Evolutionary conservation across 2,888 invertebrate species (phyloP).

Genomic region (Argyresthia albistria): DNA sequence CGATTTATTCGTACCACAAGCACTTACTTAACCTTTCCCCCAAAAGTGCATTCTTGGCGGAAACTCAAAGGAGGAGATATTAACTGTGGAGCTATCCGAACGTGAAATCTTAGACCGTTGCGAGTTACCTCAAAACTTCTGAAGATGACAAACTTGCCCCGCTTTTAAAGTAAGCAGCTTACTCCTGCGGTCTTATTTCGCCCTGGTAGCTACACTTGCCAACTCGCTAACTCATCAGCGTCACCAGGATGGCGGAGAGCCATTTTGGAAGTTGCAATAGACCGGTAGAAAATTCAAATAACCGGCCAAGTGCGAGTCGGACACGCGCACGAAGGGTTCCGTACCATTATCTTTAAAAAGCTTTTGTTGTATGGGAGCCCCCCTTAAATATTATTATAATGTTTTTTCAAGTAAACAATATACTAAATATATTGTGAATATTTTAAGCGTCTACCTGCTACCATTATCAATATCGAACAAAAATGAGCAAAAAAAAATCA

Average conservation of each 20-base stretch:
- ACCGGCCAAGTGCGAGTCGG: too few relatives aligned
- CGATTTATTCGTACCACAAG: background rate
- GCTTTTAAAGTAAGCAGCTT: slow-evolving; percentile 22
- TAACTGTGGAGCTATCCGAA: background rate
- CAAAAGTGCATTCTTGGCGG: too few relatives aligned
- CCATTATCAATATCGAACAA: too few relatives aligned
- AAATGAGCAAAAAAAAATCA: too few relatives aligned
- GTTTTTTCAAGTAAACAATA: too few relatives aligned
- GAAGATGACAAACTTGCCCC: slow-evolving; percentile 12
- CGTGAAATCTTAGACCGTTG: background rate
- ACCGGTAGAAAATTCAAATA: background rate
- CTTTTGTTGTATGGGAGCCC: too few relatives aligned
- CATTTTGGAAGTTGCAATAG: background rate
- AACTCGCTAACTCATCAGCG: slow-evolving; percentile 3
- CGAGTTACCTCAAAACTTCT: slow-evolving; percentile 7
- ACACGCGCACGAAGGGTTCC: too few relatives aligned
- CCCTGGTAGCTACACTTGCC: background rate
- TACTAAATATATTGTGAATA: too few relatives aligned
- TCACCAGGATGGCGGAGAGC: background rate
- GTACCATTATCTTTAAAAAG: too few relatives aligned
- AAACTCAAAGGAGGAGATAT: background rate
- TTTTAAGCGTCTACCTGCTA: too few relatives aligned
- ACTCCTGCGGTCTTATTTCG: slow-evolving; percentile 10
- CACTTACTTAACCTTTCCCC: background rate
- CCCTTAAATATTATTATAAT: too few relatives aligned